Evolutionary conservation across 1,140 invertebrate species (phyloP).

Genomic region (Neodiprion virginianus): DNA sequence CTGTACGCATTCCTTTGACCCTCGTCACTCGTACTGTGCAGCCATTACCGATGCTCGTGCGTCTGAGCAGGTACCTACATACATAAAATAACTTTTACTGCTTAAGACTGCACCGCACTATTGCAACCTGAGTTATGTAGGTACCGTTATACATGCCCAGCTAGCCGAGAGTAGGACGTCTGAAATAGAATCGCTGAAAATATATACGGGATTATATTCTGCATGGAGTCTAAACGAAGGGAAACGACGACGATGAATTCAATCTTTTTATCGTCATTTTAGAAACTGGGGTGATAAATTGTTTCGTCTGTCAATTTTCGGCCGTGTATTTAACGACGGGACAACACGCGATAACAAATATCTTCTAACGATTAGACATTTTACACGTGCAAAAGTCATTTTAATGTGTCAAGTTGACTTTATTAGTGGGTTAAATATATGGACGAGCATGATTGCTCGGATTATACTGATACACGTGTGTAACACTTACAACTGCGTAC

Average conservation of each 20-base stretch:
- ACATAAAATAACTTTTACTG: slow-evolving; percentile 6
- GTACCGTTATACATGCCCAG: background rate
- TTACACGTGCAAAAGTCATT: background rate
- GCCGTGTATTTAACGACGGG: background rate
- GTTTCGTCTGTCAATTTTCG: background rate
- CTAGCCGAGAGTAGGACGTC: background rate
- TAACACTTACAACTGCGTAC: too few species aligned
- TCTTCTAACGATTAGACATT: background rate
- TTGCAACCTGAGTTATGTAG: background rate
- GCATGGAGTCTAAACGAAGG: too few species aligned
- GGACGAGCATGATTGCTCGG: too few species aligned
- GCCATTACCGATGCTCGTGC: background rate
- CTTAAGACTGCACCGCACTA: background rate
- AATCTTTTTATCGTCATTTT: background rate
- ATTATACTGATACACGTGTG: too few species aligned
- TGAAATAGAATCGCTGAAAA: background rate
- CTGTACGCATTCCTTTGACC: background rate
- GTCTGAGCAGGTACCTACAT: background rate
- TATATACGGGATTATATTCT: background rate
- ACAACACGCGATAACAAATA: background rate
- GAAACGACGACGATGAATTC: too few species aligned
- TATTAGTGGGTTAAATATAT: background rate
- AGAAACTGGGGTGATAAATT: background rate
- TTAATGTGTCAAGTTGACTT: background rate
- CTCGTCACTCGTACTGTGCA: background rate